A percentile compares a stretch with the other conserved stretches of the same genome.
Conservation (phyloP, 2,797 vertebrate species). For the Hydrolagus colliei region DNA sequence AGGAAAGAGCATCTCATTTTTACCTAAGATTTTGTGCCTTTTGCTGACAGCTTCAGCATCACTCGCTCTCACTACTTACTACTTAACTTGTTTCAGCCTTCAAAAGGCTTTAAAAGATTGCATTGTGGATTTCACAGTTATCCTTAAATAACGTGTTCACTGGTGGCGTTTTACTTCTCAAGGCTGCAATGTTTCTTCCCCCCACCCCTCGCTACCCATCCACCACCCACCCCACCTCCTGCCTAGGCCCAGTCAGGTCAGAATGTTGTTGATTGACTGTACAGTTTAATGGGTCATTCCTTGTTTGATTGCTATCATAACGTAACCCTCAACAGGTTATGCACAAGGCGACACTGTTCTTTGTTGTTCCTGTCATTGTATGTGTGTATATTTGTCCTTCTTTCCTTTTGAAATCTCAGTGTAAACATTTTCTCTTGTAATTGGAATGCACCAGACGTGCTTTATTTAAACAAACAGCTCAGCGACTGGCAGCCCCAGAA, state of each 20-base stretch:
- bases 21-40: conserved; percentile 53
- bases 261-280: background rate
- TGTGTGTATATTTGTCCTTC: background rate
- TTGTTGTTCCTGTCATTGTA: background rate
- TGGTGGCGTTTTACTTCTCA: conserved; percentile 48
- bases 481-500: no score
- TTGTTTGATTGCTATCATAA: conserved; percentile 14
- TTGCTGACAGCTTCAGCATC: conserved; percentile 30
- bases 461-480: background rate
- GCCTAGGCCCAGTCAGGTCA: background rate
- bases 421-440: background rate
- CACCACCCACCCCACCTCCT: no score
- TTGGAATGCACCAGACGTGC: background rate
- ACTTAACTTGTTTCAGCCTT: conserved; percentile 37
- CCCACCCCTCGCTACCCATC: no score
- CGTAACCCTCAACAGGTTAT: background rate
- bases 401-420: background rate
- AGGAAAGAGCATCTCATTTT: conserved; percentile 64
- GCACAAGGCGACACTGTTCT: background rate
- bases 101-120: conserved; percentile 31
- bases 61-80: background rate
- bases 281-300: background rate
- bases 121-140: conserved; percentile 37
- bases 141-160: conserved; percentile 41
- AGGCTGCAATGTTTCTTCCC: conserved; percentile 49